Evolutionary conservation across 2,888 invertebrate genomes (phyloP).

Genomic region (Metallyticus violacea): DNA sequence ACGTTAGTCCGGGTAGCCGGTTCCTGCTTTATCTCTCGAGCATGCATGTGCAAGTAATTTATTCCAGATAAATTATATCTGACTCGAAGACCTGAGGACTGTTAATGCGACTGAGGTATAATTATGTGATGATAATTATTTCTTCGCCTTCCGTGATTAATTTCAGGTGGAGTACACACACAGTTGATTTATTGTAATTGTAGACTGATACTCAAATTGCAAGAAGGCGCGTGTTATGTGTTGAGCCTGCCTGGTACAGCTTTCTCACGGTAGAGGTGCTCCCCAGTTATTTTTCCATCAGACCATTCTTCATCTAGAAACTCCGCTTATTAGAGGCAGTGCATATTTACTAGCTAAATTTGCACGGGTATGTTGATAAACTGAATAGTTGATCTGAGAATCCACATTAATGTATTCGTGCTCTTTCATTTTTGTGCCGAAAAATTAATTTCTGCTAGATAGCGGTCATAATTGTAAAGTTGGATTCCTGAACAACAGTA

Average conservation of each 20-base stretch:
- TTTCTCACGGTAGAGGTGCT: neutral
- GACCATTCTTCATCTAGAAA: neutral
- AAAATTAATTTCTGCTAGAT: neutral
- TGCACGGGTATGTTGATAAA: neutral
- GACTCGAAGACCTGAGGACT: neutral
- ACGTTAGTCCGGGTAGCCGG: too few species aligned
- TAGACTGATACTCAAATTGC: neutral
- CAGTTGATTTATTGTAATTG: neutral
- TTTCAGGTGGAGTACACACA: neutral
- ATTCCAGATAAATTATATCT: neutral
- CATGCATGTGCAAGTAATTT: neutral
- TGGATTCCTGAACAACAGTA: too few species aligned
- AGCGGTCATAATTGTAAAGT: too few species aligned
- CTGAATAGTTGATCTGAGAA: neutral
- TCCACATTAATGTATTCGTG: neutral
- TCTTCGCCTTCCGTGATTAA: neutral
- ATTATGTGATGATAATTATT: neutral
- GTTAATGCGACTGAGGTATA: neutral
- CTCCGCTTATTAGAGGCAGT: too few species aligned
- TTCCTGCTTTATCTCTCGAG: too few species aligned
- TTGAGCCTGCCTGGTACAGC: neutral
- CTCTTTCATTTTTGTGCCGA: neutral
- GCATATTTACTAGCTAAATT: neutral
- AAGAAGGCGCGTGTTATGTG: neutral
- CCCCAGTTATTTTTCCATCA: neutral